A percentile compares a stretch with the other conserved stretches of the same genome.
Conservation (phyloP, 2,113 vertebrate genomes). For the Dromas ardeola region DNA sequence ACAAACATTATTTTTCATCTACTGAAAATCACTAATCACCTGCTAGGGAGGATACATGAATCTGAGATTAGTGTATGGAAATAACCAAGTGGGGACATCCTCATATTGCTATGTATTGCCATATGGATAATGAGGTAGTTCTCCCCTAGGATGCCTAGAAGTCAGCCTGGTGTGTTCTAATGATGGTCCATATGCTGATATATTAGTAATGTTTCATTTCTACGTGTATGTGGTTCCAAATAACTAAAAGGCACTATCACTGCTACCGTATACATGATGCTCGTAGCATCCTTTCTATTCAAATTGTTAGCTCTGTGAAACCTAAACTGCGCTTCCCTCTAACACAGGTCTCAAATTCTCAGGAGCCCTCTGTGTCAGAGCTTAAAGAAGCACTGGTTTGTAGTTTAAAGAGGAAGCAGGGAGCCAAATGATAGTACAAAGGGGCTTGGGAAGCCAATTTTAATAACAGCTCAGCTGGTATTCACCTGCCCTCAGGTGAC, state of each 20-base stretch:
- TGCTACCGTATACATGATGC: background rate
- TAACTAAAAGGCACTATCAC: background rate
- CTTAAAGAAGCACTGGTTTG: background rate
- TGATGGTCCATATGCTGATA: background rate
- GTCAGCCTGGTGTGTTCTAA: background rate
- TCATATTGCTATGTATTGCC: background rate
- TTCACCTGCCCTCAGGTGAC: background rate
- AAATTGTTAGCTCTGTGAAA: background rate
- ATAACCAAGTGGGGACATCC: background rate
- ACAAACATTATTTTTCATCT: background rate
- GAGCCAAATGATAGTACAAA: background rate
- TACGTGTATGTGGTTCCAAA: accelerated
- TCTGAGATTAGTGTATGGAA: background rate
- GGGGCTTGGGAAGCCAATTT: background rate
- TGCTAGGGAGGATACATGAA: background rate
- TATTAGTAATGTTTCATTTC: background rate
- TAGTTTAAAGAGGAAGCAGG: background rate
- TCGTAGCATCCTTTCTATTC: background rate
- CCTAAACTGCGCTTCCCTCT: background rate
- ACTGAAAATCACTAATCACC: background rate
- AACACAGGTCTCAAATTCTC: background rate
- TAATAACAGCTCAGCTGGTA: background rate
- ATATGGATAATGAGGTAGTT: background rate
- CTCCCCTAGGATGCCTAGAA: background rate
- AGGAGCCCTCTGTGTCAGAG: background rate